A percentile compares a stretch with the other conserved stretches of the same genome.
These are phyloP conservation scores for Toxotes jaculatrix DNA, from an alignment of 2,113 vertebrate species.

Conservation along the genomic window DNA sequence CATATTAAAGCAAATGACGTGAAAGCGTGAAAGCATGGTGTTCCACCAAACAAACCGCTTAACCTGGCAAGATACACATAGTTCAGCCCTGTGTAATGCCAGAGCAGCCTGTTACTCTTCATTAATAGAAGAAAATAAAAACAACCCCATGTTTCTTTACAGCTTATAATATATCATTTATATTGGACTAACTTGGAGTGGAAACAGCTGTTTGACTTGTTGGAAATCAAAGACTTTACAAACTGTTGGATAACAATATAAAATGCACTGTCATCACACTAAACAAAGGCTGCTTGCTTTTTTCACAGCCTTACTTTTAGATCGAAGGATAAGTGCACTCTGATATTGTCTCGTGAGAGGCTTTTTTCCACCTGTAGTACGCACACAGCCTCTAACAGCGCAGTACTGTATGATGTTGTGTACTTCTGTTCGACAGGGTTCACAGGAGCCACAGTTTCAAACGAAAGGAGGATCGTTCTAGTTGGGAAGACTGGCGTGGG, in stretches of 20 bases:
- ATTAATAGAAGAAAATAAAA: no score
- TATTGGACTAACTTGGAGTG: background rate
- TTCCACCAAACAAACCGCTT: no score
- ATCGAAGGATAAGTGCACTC: background rate
- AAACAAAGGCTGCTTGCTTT: background rate
- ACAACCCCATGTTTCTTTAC: no score
- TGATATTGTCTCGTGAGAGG: background rate
- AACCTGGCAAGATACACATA: no score
- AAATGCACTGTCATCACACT: background rate
- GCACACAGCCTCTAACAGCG: background rate
- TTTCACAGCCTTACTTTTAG: background rate
- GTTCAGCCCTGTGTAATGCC: no score
- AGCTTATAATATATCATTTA: no score
- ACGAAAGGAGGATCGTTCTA: conserved; percentile 67
- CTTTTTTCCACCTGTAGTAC: background rate
- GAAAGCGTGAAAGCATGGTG: no score
- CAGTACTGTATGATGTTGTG: conserved; percentile 10
- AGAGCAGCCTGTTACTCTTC: no score
- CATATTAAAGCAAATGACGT: no score
- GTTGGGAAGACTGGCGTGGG: conserved; percentile 72
- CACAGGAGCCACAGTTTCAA: background rate
- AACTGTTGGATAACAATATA: background rate
- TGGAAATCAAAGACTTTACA: background rate
- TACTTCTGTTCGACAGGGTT: conserved; percentile 62
- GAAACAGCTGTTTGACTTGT: background rate